These are phyloP conservation scores for Branchellion lobata DNA, from an alignment of 2,888 invertebrate species.

Conservation along the genomic window DNA sequence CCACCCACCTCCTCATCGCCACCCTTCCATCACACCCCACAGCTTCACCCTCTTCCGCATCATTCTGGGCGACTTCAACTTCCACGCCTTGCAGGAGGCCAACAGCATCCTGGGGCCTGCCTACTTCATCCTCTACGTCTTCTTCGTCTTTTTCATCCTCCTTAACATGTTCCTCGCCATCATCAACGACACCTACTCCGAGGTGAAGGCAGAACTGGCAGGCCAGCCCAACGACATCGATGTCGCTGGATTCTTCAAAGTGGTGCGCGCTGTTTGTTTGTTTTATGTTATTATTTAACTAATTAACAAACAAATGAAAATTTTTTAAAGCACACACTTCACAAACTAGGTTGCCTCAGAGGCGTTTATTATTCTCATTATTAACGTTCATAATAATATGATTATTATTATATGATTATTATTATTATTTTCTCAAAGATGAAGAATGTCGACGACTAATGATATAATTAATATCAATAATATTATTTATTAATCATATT, in stretches of 20 bases:
- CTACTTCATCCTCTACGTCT: slow-evolving; percentile 75
- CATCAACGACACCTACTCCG: slow-evolving; percentile 76
- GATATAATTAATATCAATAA: no score
- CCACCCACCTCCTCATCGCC: no score
- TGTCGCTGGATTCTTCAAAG: slow-evolving; percentile 68
- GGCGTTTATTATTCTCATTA: no score
- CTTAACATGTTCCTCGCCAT: slow-evolving; percentile 81
- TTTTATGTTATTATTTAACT: no score
- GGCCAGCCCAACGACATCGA: slow-evolving; percentile 66
- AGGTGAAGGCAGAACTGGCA: slow-evolving; percentile 72
- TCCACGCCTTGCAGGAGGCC: slow-evolving; percentile 70
- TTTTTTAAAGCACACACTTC: no score
- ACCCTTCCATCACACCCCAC: slow-evolving; percentile 44
- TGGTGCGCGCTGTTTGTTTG: slow-evolving; percentile 58
- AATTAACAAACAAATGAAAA: slow-evolving; percentile 12
- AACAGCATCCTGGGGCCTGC: slow-evolving; percentile 73
- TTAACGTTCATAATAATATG: no score
- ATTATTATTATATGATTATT: no score
- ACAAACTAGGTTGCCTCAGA: no score
- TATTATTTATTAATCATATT: no score
- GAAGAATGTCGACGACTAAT: no score
- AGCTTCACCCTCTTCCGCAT: slow-evolving; percentile 73
- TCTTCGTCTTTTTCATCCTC: slow-evolving; percentile 76
- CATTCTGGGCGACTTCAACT: slow-evolving; percentile 76
- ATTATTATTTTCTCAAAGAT: no score